A percentile compares a stretch with the other conserved stretches of the same genome.
These are phyloP conservation scores for Hydriomena furcata DNA, from an alignment of 2,888 invertebrate genomes.

Conservation along the genomic window DNA sequence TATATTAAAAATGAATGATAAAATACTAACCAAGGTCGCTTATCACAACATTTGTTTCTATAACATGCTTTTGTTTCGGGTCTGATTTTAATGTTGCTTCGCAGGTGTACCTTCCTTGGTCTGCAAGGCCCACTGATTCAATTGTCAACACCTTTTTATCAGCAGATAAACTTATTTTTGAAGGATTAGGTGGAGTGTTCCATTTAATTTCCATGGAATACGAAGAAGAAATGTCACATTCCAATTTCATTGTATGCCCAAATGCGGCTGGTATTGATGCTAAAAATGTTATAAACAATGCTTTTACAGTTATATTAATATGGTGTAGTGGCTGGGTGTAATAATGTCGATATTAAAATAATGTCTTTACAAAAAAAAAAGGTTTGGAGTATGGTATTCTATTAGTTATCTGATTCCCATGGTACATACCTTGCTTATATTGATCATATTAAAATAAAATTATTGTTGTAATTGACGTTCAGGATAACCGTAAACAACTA, in stretches of 20 bases:
- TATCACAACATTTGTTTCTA: slow-evolving; percentile 10
- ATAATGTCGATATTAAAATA: no score
- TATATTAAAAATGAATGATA: no score
- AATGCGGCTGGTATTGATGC: slow-evolving; percentile 1
- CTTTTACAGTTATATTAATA: no score
- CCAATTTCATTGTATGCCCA: slow-evolving; percentile 7
- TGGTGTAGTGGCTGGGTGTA: no score
- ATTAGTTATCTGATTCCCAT: no score
- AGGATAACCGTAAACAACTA: slow-evolving; percentile 10
- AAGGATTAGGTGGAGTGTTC: slow-evolving; percentile 8
- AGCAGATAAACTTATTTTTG: slow-evolving; percentile 6
- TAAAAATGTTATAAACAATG: no score
- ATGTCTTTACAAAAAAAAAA: no score
- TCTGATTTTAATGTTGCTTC: slow-evolving; percentile 11
- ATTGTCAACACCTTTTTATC: slow-evolving; percentile 17
- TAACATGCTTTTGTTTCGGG: background rate
- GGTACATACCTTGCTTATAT: no score
- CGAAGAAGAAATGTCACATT: slow-evolving; percentile 2
- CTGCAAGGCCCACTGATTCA: slow-evolving; percentile 3
- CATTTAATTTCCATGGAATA: slow-evolving; percentile 9
- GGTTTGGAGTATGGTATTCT: no score
- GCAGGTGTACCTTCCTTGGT: slow-evolving; percentile 17
- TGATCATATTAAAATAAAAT: no score
- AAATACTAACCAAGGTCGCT: slow-evolving; percentile 12
- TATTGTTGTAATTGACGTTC: no score